Base-by-base conservation (phyloP, 1,140 invertebrate genomes). In the Rhyzopertha dominica region DNA sequence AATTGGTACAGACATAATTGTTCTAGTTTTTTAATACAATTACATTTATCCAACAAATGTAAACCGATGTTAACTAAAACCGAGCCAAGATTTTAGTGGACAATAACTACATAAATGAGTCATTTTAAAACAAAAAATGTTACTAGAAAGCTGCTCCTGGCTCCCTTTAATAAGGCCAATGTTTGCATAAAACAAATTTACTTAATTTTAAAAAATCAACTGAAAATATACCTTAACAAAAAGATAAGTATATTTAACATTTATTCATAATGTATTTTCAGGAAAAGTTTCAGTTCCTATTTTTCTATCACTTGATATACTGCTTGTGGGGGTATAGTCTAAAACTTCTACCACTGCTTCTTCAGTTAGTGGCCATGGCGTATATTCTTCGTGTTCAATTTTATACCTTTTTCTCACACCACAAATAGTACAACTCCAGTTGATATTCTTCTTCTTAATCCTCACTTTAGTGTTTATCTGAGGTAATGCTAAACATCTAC, bases 261-360 rank as follows among this genome's bases (percentile, higher is more conserved):
- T 10, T 12, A 30, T 43, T 24, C 37, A 28, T 24, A 22, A 20
- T 40, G 25, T 10, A 30, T 31, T 45, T 26, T 32, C 28, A 31
- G n/a, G 26, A 23, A 29, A 20, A 18, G 19, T 25, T 43, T 30
- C 9, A 23, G 29, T 43, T 49, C 23, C 24, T 37, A 28, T 43
- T 37, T 43, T 43, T 49, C 44, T 44, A 36, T 38, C 22, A 49
- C 32, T 36, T 24, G 30, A 48, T 43, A 28, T 37, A 48, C 24
- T 35, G 22, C 12, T 24, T 13, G 30, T 43, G 53, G 29, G 18
- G 30, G 18, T 53, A 53, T 65, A 71, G 46, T 65, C 61, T 36
- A 74, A 55, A 47, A 68, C 50, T 64, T 74, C 66, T 40, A 70
- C 60, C 14, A 73, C 44, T 40, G 69, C 66, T 53, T 74, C 69